Evolutionary conservation across 2,888 invertebrate genomes (phyloP).

Genomic region (Orthosia gothica): DNA sequence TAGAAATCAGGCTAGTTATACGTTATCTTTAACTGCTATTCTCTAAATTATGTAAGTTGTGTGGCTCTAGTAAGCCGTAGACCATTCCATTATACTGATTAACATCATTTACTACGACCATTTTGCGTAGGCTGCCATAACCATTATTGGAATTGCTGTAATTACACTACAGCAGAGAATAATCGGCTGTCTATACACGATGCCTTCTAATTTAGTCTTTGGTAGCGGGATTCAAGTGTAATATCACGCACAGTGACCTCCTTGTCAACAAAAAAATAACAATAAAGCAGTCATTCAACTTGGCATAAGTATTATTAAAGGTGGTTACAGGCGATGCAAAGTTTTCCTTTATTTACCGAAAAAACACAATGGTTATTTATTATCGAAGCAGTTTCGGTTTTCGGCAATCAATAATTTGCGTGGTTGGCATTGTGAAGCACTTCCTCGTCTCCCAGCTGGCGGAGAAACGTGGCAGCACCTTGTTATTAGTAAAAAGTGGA

Average conservation of each 20-base stretch:
- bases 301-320: constrained; percentile 76
- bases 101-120: constrained; percentile 71
- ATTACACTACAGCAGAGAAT: constrained; percentile 73
- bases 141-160: constrained; percentile 76
- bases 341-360: constrained; percentile 65
- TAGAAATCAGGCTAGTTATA: not conserved
- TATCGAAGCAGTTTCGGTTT: constrained; percentile 78
- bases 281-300: constrained; percentile 84
- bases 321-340: constrained; percentile 69
- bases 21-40: constrained; percentile 5
- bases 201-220: constrained; percentile 74
- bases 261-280: constrained; percentile 76
- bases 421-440: constrained; percentile 78
- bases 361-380: constrained; percentile 70
- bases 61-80: constrained; percentile 51
- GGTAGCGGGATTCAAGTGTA: constrained; percentile 71
- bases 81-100: constrained; percentile 77
- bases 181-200: constrained; percentile 67
- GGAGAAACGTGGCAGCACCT: constrained; percentile 84
- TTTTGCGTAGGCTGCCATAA: constrained; percentile 78
- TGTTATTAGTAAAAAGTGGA: constrained; percentile 86
- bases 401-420: constrained; percentile 83
- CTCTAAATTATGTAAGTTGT: constrained; percentile 20
- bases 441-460: constrained; percentile 88
- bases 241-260: constrained; percentile 73